Conservation (phyloP, 1,140 invertebrate species). For the Papilio dardanus region DNA sequence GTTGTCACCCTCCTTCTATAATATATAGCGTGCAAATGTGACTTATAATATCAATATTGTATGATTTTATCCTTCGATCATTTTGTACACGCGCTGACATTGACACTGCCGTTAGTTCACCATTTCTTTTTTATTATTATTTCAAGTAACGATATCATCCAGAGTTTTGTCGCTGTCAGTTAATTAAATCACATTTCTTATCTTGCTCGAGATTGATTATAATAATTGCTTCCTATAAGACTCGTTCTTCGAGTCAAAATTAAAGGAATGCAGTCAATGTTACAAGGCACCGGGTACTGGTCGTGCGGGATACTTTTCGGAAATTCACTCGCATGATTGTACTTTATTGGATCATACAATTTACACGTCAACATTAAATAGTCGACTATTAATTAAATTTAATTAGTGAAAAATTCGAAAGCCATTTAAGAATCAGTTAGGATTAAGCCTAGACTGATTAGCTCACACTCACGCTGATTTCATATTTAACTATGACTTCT, state of each 20-base stretch:
- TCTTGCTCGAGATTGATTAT: constrained; percentile 2
- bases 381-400: not conserved
- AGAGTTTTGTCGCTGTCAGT: not conserved
- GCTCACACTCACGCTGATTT: no score
- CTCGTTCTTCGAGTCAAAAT: constrained; percentile 2
- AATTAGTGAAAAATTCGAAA: no score
- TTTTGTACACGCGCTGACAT: not conserved
- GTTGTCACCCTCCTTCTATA: no score
- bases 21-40: no score
- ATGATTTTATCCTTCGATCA: not conserved
- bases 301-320: not conserved
- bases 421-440: not conserved
- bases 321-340: not conserved
- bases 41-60: not conserved
- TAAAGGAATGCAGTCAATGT: constrained; percentile 14
- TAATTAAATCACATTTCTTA: not conserved
- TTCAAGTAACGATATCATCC: not conserved
- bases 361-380: not conserved
- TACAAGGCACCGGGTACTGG: not conserved
- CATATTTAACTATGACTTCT: no score
- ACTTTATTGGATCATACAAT: not conserved
- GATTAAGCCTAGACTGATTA: not conserved
- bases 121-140: not conserved
- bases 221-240: constrained; percentile 11
- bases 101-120: not conserved